These are phyloP conservation scores for Chaetodon auriga DNA, from an alignment of 2,113 vertebrate genomes.

Conservation along the genomic window DNA sequence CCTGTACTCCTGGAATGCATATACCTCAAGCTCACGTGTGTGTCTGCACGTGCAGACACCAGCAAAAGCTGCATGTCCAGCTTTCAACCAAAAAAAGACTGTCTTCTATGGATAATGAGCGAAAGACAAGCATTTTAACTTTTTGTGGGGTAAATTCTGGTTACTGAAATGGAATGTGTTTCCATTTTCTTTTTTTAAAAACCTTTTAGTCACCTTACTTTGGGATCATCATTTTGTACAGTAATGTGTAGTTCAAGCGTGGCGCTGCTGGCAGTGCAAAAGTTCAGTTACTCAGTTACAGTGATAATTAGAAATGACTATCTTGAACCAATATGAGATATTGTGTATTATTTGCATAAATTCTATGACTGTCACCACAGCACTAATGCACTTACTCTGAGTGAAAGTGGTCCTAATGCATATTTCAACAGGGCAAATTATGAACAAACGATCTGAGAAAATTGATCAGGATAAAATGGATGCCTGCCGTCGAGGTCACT, in stretches of 20 bases:
- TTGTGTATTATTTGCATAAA: too few species aligned
- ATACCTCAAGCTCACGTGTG: conserved; percentile 29
- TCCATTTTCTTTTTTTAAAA: not conserved
- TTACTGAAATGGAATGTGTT: not conserved
- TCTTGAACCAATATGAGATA: too few species aligned
- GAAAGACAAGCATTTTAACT: not conserved
- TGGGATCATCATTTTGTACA: not conserved
- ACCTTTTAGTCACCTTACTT: not conserved
- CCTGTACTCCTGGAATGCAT: conserved; percentile 75
- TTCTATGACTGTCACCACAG: not conserved
- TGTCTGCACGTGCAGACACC: conserved; percentile 34
- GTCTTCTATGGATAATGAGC: not conserved
- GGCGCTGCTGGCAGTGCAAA: not conserved
- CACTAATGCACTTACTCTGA: not conserved
- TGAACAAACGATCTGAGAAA: not conserved
- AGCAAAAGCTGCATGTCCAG: not conserved
- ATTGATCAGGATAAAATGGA: not conserved
- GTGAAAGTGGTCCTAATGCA: not conserved
- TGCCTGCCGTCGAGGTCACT: not conserved
- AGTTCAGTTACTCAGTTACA: too few species aligned
- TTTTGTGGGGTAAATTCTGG: not conserved
- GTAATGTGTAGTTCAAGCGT: not conserved
- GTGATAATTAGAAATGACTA: too few species aligned
- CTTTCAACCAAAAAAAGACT: not conserved
- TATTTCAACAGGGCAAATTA: not conserved